Evolutionary conservation across 1,140 invertebrate species (phyloP), one percentile per base, ranked within the genome.

Genomic region (Parapsyche elsis): DNA sequence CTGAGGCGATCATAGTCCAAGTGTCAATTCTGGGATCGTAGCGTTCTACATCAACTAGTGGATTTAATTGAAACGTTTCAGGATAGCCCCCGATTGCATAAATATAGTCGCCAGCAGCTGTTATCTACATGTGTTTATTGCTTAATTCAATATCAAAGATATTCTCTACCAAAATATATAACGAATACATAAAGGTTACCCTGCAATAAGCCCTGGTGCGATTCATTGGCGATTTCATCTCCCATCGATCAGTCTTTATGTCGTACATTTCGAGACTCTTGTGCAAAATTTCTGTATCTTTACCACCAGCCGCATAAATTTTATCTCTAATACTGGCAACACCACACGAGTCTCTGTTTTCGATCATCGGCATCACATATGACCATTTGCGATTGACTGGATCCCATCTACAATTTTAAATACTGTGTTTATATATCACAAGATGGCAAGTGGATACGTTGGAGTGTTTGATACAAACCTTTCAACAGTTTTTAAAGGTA

Each of bases 331-430:
- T 10, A 1, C 1, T 9, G 1, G 24, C n/a, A 2, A 30, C 21
- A 9, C 64, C 64, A 67, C 21, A 26, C 9, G 9, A 5, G 5
- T 67, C 24, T 26, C 64, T 19, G 14, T 9, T 12, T 2, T 2
- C 14, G 4, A 5, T 12, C 64, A 67, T 67, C 1, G 23, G 21
- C 24, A 23, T 10, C 9, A 67, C 19, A 14, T 12, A 23, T 2
- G 10, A 9, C 64, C 64, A 67, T 12, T 67, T 10, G 0, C 24
- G 21, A 2, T 7, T 67, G 4, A 9, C 24, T 10, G 23, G 5
- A 67, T 67, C 64, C 21, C 24, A 67, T 67, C 64, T 67, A 67
- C 1, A 26, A 61, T 61, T 23, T 26, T 38, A 38, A 38, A 38
- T 4, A 38, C 30, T 38, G 1, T 38, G 30, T 7, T 38, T 4